Evolutionary conservation across 2,797 vertebrate species (phyloP).

Genomic region (Pelodytes ibericus): DNA sequence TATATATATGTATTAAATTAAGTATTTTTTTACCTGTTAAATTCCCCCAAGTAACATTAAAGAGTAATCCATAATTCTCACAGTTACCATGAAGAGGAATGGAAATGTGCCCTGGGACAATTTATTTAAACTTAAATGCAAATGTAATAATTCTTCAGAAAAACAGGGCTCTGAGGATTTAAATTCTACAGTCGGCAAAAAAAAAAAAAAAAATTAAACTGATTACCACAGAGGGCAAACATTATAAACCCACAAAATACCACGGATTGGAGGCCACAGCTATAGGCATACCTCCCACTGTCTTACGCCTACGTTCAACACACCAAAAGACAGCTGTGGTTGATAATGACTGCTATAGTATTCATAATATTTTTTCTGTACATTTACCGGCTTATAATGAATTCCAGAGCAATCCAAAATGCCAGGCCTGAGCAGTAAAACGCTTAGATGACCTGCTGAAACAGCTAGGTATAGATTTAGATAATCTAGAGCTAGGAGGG

Average conservation of each 20-base stretch:
- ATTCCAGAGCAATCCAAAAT: slow-evolving; percentile 42
- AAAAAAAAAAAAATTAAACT: background rate
- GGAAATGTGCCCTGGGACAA: background rate
- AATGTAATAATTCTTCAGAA: background rate
- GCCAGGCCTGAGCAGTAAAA: too few relatives aligned
- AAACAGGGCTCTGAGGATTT: background rate
- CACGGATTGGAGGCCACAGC: slow-evolving; percentile 4
- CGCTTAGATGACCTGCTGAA: too few relatives aligned
- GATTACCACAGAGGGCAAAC: background rate
- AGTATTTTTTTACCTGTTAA: slow-evolving; percentile 4
- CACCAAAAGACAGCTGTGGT: slow-evolving; percentile 30
- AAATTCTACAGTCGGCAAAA: slow-evolving; percentile 17
- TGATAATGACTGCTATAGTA: slow-evolving; percentile 39
- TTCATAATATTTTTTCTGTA: slow-evolving; percentile 19
- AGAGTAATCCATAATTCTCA: background rate
- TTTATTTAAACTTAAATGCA: background rate
- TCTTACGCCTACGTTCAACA: slow-evolving; percentile 20
- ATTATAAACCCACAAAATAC: slow-evolving; percentile 5
- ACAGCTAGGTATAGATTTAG: too few relatives aligned
- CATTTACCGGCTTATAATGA: slow-evolving; percentile 33
- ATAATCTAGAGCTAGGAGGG: too few relatives aligned
- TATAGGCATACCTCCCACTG: slow-evolving; percentile 22
- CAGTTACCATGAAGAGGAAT: background rate
- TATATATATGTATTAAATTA: slow-evolving; percentile 18
- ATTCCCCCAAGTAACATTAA: background rate